phyloP scores from a whole-genome alignment of 2,797 vertebrate species.

The Margarornis squamiger region DNA sequence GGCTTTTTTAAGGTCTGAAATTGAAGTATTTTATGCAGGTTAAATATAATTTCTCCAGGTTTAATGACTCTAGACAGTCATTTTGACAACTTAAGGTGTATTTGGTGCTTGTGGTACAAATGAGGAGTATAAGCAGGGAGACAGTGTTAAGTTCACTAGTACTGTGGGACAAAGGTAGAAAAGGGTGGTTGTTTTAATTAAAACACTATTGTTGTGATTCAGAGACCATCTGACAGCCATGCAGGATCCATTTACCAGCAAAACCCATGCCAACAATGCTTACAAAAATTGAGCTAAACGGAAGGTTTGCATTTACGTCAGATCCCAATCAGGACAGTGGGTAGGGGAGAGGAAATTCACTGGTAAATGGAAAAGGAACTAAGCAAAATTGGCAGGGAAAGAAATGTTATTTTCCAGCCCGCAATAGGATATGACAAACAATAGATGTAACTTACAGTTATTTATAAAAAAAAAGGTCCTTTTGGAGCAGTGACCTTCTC shows the following conservation, averaged over 20 bases:
- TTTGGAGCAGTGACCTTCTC: constrained; percentile 14
- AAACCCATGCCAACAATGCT: neutral
- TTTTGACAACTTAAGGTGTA: neutral
- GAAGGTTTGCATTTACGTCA: constrained; percentile 47
- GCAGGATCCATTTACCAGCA: neutral
- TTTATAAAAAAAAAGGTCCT: constrained; percentile 26
- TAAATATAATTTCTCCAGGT: neutral
- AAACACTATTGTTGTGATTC: constrained; percentile 14
- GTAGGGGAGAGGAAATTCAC: constrained; percentile 32
- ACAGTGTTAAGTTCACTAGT: neutral
- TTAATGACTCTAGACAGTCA: neutral
- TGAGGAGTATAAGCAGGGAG: neutral
- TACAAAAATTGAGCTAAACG: neutral
- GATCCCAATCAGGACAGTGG: neutral
- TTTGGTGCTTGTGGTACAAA: neutral
- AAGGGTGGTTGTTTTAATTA: constrained; percentile 2
- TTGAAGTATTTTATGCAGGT: neutral
- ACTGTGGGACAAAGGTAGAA: neutral
- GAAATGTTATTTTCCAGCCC: constrained; percentile 42
- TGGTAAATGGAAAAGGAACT: constrained; percentile 54
- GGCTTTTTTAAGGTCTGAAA: neutral
- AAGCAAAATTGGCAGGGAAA: constrained; percentile 39
- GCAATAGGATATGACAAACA: constrained; percentile 55
- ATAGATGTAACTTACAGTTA: constrained; percentile 42
- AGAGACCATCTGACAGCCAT: neutral